Evolutionary conservation across 2,888 invertebrate species (phyloP).

Genomic region (Antheraea yamamai): DNA sequence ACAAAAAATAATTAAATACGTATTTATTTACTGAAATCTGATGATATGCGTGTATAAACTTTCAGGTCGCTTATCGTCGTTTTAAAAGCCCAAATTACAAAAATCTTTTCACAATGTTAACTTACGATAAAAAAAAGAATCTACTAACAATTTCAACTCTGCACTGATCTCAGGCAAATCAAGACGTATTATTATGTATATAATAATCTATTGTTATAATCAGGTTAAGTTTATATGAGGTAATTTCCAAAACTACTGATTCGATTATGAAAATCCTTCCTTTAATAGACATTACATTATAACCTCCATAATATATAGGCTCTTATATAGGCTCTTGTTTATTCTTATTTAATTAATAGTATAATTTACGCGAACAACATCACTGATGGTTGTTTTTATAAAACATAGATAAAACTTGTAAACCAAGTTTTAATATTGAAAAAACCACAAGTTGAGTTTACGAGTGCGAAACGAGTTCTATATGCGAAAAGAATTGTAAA

Average conservation of each 20-base stretch:
- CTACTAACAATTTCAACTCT: not conserved
- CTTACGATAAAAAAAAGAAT: not conserved
- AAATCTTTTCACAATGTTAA: not conserved
- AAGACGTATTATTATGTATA: no score
- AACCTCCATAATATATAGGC: no score
- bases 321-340: not conserved
- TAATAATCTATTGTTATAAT: no score
- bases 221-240: no score
- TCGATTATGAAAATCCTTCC: not conserved
- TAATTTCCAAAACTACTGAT: not conserved
- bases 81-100: not conserved
- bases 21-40: not conserved
- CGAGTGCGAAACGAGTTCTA: not conserved
- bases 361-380: no score
- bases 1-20: not conserved
- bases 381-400: no score
- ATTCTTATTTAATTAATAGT: no score
- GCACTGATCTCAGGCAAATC: no score
- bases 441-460: not conserved
- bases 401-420: no score
- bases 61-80: not conserved
- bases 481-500: not conserved
- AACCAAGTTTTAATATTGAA: no score
- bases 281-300: no score
- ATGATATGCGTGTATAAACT: not conserved